Evolutionary conservation across 2,888 invertebrate species (phyloP), one percentile per base, ranked within the genome.

Genomic region (Drosophila macrospina): DNA sequence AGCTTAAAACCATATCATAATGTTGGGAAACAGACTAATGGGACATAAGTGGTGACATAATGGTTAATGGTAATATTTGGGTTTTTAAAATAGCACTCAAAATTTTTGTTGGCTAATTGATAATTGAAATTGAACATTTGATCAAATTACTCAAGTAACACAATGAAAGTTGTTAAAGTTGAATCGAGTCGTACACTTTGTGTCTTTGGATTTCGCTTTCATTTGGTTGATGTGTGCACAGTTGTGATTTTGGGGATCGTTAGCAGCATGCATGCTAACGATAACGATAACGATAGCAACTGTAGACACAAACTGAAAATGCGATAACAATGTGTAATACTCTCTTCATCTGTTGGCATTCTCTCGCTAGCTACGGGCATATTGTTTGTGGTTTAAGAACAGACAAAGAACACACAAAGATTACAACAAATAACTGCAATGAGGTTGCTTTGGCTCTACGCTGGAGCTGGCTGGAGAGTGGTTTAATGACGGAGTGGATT

Each of bases 351-450:
- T 30, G 10, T 61, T 48, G 65, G 64, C 70, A 71, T 71, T 71
- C 70, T 64, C 48, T 55, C 48, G 44, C 26, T 50, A 59, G 62
- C 69, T 70, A 70, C 70, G 72, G 48, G 44, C 42, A 61, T 57
- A 32, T 13, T 42, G 16, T 26, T 59, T 59, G 39, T 54, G 56
- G 56, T 34, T 55, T 37, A 39, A 47, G 34, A 78, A 74, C 74
- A 78, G 78, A 74, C 70, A 70, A 78, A 78, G 62, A 78, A 70
- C 67, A 74, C 70, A 66, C 64, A 71, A 78, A 70, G 61, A 59
- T 51, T 73, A 70, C 78, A 74, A 78, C 74, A 71, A 78, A 78
- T 54, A 74, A 78, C 75, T 78, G 74, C 63, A 74, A 78, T 74
- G 78, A 78, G 68, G 65, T 71, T 67, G 24, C 20, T 37, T 37